Conservation (phyloP, 2,113 vertebrate species). For the Aegithalos caudatus region DNA sequence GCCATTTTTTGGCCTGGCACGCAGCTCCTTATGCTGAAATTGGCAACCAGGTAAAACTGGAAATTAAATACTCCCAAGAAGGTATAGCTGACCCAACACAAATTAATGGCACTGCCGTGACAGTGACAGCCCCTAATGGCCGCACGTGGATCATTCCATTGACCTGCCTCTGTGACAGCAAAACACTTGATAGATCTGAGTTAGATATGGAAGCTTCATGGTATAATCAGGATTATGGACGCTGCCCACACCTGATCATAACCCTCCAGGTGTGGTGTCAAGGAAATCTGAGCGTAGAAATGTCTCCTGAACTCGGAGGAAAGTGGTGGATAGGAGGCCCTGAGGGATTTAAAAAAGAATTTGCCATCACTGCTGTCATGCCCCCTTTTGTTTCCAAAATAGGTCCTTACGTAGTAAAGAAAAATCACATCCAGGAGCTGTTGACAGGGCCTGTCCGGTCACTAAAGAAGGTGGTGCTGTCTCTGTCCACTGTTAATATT, state of each 20-base stretch:
- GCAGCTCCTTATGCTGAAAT: neutral
- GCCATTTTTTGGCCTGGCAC: slow-evolving; percentile 51
- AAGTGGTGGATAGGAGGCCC: slow-evolving; percentile 55
- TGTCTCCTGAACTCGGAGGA: slow-evolving; percentile 13
- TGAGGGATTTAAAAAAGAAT: slow-evolving; percentile 10
- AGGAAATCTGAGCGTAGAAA: neutral
- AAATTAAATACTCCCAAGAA: slow-evolving; percentile 49
- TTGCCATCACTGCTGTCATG: slow-evolving; percentile 12
- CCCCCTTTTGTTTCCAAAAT: slow-evolving; percentile 47
- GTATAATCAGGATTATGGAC: slow-evolving; percentile 28
- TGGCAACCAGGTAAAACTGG: slow-evolving; percentile 3
- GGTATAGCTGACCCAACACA: neutral
- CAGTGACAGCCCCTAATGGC: neutral
- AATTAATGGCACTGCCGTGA: neutral
- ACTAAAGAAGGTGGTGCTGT: slow-evolving; percentile 58
- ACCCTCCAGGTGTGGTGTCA: slow-evolving; percentile 37
- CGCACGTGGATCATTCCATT: neutral
- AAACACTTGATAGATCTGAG: neutral
- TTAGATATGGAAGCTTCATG: neutral
- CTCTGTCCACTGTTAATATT: slow-evolving; percentile 52
- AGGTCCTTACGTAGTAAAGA: slow-evolving; percentile 53
- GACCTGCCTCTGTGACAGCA: neutral
- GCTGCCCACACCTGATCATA: slow-evolving; percentile 2
- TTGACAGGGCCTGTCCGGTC: slow-evolving; percentile 46
- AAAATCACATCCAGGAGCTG: slow-evolving; percentile 54